Conservation (phyloP, 1,140 invertebrate species). For the Sitodiplosis mosellana region DNA sequence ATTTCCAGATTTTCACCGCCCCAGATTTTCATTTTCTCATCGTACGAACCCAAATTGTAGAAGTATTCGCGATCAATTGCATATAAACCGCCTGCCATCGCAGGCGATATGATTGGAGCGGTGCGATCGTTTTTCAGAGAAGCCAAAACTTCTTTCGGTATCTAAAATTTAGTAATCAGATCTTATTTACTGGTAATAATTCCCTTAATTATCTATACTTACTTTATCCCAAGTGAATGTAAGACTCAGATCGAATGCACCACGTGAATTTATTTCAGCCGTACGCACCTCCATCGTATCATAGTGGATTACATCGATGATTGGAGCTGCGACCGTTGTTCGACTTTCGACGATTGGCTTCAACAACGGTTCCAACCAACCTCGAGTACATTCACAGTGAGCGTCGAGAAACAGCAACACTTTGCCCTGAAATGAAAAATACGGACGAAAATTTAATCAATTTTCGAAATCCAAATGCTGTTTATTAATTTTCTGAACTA, state of each 20-base stretch:
- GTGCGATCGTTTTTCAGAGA: slow-evolving; percentile 76
- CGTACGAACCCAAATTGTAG: slow-evolving; percentile 91
- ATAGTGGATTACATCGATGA: slow-evolving; percentile 96
- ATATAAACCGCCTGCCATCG: slow-evolving; percentile 98
- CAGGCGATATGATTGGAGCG: slow-evolving; percentile 79
- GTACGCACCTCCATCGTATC: slow-evolving; percentile 92
- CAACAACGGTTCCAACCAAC: slow-evolving; percentile 88
- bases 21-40: slow-evolving; percentile 99
- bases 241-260: slow-evolving; percentile 96
- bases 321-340: slow-evolving; percentile 87
- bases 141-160: slow-evolving; percentile 89
- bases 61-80: slow-evolving; percentile 94
- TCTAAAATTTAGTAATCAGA: slow-evolving; percentile 59
- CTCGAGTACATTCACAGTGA: slow-evolving; percentile 86
- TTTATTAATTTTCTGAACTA: too few species aligned
- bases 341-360: slow-evolving; percentile 78
- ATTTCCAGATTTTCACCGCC: slow-evolving; percentile 98
- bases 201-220: not conserved
- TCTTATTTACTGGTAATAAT: not conserved
- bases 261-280: slow-evolving; percentile 90
- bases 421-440: slow-evolving; percentile 36
- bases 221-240: slow-evolving; percentile 78
- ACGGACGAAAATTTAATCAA: not conserved
- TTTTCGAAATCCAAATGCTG: too few species aligned
- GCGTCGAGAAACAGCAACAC: slow-evolving; percentile 94